Conservation (phyloP, 2,113 vertebrate genomes). For the Setophaga petechia region DNA sequence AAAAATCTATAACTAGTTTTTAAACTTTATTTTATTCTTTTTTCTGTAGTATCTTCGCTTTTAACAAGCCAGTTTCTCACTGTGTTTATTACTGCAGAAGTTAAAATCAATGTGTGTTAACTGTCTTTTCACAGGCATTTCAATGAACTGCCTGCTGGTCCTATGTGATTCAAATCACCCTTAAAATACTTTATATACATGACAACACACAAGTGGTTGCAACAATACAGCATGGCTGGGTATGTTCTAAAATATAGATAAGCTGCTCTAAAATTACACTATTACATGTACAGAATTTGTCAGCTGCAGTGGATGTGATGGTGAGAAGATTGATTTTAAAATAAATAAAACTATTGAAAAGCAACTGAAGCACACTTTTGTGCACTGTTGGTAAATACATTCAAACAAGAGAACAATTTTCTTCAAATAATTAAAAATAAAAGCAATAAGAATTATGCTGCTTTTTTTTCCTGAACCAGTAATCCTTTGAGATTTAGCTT, state of each 20-base stretch:
- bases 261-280: background rate
- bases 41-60: background rate
- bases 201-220: background rate
- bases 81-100: slow-evolving; percentile 19
- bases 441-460: background rate
- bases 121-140: background rate
- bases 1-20: slow-evolving; percentile 4
- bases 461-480: background rate
- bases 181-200: slow-evolving; percentile 3
- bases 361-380: background rate
- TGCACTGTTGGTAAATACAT: background rate
- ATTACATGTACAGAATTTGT: background rate
- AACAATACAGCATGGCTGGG: background rate
- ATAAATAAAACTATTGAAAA: background rate
- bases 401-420: background rate
- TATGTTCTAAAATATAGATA: background rate
- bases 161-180: background rate
- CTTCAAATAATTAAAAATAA: background rate
- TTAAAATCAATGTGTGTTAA: slow-evolving; percentile 18
- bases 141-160: background rate
- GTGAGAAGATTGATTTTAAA: slow-evolving; percentile 12
- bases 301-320: background rate
- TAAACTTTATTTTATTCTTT: background rate
- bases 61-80: background rate
- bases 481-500: background rate